Conservation (phyloP, 2,888 invertebrate genomes). For the Plutella xylostella region DNA sequence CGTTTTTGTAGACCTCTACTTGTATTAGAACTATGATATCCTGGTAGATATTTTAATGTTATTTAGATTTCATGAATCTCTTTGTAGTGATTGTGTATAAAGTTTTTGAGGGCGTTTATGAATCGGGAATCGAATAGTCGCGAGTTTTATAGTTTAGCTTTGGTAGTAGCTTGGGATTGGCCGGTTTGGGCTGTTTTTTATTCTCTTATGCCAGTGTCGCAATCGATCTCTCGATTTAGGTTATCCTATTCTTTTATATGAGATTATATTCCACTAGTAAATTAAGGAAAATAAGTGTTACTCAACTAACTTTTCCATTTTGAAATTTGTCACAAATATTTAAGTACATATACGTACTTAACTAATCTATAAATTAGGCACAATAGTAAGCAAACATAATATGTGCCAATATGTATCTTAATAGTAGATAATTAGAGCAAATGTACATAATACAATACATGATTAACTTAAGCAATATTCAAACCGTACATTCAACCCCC, state of each 20-base stretch:
- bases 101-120: too few species aligned
- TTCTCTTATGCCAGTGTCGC: slow-evolving; percentile 22
- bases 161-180: too few species aligned
- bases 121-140: too few species aligned
- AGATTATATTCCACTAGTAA: slow-evolving; percentile 66
- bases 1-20: too few species aligned
- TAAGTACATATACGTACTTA: not conserved
- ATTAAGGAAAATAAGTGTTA: slow-evolving; percentile 35
- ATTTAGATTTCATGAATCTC: too few species aligned
- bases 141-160: too few species aligned
- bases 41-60: too few species aligned
- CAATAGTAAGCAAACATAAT: not conserved
- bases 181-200: too few species aligned
- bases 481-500: too few species aligned
- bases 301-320: not conserved
- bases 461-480: not conserved
- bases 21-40: too few species aligned
- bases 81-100: too few species aligned
- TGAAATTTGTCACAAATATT: not conserved
- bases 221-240: slow-evolving; percentile 50
- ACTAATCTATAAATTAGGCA: too few species aligned
- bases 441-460: not conserved
- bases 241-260: slow-evolving; percentile 36
- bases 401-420: slow-evolving; percentile 1
- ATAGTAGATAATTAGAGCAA: slow-evolving; percentile 1